phyloP scores from a whole-genome alignment of 2,113 vertebrate genomes.

The Tetrax tetrax region DNA sequence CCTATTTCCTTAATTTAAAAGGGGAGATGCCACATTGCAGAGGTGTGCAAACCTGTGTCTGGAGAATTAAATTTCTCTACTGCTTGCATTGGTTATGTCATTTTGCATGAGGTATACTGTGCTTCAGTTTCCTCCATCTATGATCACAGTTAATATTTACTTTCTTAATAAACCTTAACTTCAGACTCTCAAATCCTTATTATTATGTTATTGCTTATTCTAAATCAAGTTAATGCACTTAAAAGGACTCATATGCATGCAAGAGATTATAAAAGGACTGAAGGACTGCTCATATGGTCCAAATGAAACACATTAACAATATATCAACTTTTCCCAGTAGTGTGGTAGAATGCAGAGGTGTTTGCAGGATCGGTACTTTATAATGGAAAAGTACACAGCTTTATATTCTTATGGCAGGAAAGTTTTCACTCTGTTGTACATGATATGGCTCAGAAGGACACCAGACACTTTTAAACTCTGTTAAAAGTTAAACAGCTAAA shows the following conservation, averaged over 20 bases:
- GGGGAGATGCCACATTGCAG: background rate
- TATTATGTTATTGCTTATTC: constrained; percentile 22
- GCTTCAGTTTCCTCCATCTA: background rate
- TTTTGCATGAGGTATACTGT: background rate
- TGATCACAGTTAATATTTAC: constrained; percentile 22
- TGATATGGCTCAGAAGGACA: background rate
- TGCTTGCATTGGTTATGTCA: background rate
- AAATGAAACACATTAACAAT: constrained; percentile 12
- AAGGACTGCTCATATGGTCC: background rate
- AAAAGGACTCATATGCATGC: background rate
- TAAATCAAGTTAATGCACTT: constrained; percentile 40
- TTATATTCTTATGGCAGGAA: background rate
- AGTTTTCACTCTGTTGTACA: background rate
- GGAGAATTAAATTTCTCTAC: background rate
- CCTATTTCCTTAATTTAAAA: background rate
- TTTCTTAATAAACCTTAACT: background rate
- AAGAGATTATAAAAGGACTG: background rate
- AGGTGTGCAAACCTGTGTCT: background rate
- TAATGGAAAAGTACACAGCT: background rate
- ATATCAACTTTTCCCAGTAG: background rate
- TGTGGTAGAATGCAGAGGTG: background rate
- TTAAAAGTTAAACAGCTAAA: background rate
- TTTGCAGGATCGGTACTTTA: background rate
- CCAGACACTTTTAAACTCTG: background rate
- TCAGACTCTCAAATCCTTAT: background rate